phyloP scores from a whole-genome alignment of 2,113 vertebrate genomes.

The Chionomys nivalis region DNA sequence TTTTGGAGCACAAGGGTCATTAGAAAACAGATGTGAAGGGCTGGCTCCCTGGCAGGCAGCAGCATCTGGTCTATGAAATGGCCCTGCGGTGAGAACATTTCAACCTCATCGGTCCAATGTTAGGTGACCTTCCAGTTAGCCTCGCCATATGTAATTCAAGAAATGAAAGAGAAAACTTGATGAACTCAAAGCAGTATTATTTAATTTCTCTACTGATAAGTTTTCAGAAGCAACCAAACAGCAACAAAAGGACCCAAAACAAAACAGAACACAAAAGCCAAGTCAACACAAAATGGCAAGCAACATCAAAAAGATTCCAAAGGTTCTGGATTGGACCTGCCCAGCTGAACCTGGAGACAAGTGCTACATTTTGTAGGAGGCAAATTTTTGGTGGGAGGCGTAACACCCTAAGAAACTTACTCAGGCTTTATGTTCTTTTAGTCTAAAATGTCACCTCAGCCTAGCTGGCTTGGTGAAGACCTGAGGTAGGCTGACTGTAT shows the following conservation, averaged over 20 bases:
- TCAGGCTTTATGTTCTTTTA: not conserved
- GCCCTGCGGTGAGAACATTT: not conserved
- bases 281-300: not conserved
- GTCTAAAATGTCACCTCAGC: not conserved
- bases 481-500: not conserved
- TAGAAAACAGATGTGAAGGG: not conserved
- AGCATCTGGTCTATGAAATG: not conserved
- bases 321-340: not conserved
- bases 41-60: not conserved
- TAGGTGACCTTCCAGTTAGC: not conserved
- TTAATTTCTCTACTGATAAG: not conserved
- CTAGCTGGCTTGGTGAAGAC: not conserved
- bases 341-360: not conserved
- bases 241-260: not conserved
- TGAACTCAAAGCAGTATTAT: not conserved
- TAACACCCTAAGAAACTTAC: not conserved
- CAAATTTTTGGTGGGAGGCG: not conserved
- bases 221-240: not conserved
- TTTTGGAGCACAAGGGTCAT: not conserved
- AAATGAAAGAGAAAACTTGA: slow-evolving; percentile 36
- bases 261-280: not conserved
- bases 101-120: not conserved
- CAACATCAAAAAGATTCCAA: not conserved
- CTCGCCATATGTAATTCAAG: not conserved
- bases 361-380: not conserved